Percentiles rank a stretch among this genome's conserved stretches.
Conservation (phyloP, 1,140 invertebrate genomes). For the Heliconius hermathena region DNA sequence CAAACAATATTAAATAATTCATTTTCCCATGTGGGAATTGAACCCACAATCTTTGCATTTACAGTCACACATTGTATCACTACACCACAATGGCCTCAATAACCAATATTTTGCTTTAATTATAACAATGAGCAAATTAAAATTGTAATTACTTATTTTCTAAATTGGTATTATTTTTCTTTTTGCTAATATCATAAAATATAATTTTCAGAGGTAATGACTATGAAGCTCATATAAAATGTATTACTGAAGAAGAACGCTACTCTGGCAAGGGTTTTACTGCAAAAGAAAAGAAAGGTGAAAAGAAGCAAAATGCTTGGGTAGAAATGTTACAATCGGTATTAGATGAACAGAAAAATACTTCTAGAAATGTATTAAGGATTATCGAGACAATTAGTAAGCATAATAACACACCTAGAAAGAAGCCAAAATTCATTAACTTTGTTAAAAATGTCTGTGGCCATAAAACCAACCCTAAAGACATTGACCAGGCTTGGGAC, state of each 20-base stretch:
- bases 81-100: no score
- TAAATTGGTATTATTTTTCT: neutral
- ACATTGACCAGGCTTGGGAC: constrained; percentile 86
- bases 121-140: no score
- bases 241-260: constrained; percentile 94
- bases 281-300: constrained; percentile 92
- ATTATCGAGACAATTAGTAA: constrained; percentile 88
- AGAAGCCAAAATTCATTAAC: constrained; percentile 93
- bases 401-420: constrained; percentile 95
- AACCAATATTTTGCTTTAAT: no score
- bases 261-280: constrained; percentile 93
- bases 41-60: no score
- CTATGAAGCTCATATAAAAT: constrained; percentile 93
- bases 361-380: constrained; percentile 82
- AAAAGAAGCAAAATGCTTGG: constrained; percentile 95
- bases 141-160: neutral
- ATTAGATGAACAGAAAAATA: constrained; percentile 83
- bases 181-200: constrained; percentile 15
- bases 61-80: no score
- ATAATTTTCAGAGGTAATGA: constrained; percentile 87
- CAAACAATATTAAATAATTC: no score
- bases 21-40: no score
- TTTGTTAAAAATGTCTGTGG: constrained; percentile 86
- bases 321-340: constrained; percentile 90
- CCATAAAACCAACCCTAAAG: constrained; percentile 79